Conservation (phyloP, 2,797 vertebrate species). For the Microhierax caerulescens region DNA sequence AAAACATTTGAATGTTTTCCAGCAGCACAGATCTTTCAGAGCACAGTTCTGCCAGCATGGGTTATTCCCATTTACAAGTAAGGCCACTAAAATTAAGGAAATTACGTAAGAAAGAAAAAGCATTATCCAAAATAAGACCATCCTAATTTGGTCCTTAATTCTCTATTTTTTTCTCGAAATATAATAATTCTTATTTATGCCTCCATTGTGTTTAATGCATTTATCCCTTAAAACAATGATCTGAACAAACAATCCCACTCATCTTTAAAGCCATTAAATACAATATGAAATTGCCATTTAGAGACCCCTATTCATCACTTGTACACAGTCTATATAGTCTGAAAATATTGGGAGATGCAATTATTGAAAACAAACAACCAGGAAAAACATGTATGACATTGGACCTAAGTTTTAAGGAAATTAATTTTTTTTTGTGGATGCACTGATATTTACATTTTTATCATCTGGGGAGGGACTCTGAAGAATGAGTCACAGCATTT, state of each 20-base stretch:
- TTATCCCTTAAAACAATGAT: neutral
- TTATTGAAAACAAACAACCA: neutral
- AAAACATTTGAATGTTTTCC: slow-evolving; percentile 17
- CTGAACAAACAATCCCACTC: neutral
- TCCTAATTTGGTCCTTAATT: neutral
- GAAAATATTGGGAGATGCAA: neutral
- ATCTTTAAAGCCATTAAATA: neutral
- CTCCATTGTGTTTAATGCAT: neutral
- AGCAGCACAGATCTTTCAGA: neutral
- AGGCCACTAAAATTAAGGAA: neutral
- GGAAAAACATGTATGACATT: rapidly evolving
- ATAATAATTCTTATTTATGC: neutral
- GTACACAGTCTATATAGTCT: neutral
- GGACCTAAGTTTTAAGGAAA: neutral
- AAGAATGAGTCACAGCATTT: neutral
- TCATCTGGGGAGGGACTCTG: neutral
- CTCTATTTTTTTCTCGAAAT: neutral
- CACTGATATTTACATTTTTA: neutral
- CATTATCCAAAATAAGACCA: neutral
- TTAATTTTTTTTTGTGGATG: neutral
- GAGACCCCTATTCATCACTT: neutral
- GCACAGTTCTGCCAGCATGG: neutral
- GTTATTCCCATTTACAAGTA: neutral
- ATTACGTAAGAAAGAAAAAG: neutral
- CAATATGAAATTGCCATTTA: neutral